Conservation (phyloP, 2,797 vertebrate species). For the Numenius phaeopus region DNA sequence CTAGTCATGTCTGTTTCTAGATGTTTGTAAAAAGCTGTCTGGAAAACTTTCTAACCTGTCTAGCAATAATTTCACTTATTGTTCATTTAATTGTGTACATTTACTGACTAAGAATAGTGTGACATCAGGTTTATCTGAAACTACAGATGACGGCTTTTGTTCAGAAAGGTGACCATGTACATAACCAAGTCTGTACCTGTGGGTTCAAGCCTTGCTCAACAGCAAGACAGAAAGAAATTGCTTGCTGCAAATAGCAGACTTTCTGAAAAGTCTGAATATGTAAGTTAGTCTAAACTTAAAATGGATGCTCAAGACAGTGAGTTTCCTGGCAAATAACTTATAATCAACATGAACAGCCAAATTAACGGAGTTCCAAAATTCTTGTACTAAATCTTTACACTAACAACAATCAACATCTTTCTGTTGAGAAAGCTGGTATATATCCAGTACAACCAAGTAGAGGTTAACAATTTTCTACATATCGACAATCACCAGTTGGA, state of each 20-base stretch:
- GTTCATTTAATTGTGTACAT: neutral
- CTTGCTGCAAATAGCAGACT: neutral
- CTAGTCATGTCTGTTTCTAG: neutral
- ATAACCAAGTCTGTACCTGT: neutral
- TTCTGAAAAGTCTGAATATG: neutral
- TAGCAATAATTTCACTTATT: neutral
- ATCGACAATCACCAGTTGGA: neutral
- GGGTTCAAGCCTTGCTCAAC: neutral
- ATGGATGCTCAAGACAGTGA: neutral
- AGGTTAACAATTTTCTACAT: neutral
- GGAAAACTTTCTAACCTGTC: conserved; percentile 8
- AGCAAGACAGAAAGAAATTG: neutral
- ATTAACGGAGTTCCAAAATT: neutral
- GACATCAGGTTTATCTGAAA: neutral
- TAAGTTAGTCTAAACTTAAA: neutral
- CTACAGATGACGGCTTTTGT: neutral
- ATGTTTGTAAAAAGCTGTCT: neutral
- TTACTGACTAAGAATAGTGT: neutral
- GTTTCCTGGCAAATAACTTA: conserved; percentile 48
- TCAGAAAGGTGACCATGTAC: neutral
- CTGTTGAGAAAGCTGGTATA: neutral
- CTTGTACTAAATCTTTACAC: neutral
- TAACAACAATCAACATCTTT: neutral
- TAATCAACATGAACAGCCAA: neutral
- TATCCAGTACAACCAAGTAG: neutral